Evolutionary conservation across 2,113 vertebrate genomes (phyloP).

Genomic region (Epinephelus moara): DNA sequence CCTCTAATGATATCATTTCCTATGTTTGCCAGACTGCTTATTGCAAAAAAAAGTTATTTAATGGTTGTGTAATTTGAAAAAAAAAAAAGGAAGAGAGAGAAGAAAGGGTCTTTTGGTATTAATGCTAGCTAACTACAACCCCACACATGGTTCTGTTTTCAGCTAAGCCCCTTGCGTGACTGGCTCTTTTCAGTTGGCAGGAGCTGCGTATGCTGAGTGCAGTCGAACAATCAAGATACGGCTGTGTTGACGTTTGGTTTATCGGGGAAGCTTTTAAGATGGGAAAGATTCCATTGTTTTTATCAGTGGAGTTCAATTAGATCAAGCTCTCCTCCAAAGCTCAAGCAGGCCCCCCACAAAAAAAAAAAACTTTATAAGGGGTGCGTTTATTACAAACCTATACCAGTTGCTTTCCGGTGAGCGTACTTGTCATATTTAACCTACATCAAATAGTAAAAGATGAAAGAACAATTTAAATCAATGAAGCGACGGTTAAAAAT

Average conservation of each 20-base stretch:
- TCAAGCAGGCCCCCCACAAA: not conserved
- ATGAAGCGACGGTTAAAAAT: not conserved
- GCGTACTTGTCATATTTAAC: conserved; percentile 8
- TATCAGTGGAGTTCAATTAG: conserved; percentile 64
- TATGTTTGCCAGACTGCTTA: conserved; percentile 71
- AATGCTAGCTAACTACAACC: conserved; percentile 75
- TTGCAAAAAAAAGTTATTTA: conserved; percentile 69
- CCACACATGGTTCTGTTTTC: conserved; percentile 84
- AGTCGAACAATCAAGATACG: conserved; percentile 74
- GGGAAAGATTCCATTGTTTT: conserved; percentile 68
- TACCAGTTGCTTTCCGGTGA: not conserved
- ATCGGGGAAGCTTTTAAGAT: conserved; percentile 73
- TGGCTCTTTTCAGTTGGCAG: conserved; percentile 79
- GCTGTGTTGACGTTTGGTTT: conserved; percentile 75
- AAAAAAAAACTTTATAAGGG: not conserved
- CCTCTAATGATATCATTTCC: conserved; percentile 66
- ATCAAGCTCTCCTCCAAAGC: conserved; percentile 38
- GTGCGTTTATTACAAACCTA: conserved; percentile 28
- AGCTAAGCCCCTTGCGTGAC: conserved; percentile 69
- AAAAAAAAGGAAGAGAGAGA: conserved; percentile 42
- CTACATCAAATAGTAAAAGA: not conserved
- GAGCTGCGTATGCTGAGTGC: conserved; percentile 44
- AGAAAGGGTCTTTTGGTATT: conserved; percentile 73
- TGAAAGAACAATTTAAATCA: conserved; percentile 20
- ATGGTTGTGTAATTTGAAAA: conserved; percentile 67